A percentile compares a stretch with the other conserved stretches of the same genome.
Evolutionary conservation across 2,888 invertebrate species (phyloP).

Genomic region (Sinotaia quadrata): DNA sequence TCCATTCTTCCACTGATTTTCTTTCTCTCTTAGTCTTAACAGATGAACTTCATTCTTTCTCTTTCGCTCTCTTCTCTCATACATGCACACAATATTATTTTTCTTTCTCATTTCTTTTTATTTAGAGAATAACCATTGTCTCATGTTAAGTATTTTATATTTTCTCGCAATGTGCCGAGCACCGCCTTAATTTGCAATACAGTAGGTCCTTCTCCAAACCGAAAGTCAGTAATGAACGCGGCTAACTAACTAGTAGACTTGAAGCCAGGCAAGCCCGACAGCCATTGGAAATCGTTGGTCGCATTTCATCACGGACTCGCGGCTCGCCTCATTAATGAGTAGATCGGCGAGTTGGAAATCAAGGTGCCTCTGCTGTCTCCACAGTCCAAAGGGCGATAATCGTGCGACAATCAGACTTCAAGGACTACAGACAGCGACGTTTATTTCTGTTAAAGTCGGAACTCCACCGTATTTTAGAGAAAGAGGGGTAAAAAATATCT

Average conservation of each 20-base stretch:
- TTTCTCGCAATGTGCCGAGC: too few relatives aligned
- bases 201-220: too few relatives aligned
- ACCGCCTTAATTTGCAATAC: too few relatives aligned
- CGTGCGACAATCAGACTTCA: not conserved
- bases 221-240: too few relatives aligned
- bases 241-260: too few relatives aligned
- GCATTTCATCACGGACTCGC: conserved; percentile 9
- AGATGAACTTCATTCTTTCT: not conserved
- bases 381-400: too few relatives aligned
- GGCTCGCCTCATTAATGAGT: too few relatives aligned
- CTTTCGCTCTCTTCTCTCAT: not conserved
- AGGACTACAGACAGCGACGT: not conserved
- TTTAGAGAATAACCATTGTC: too few relatives aligned
- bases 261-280: conserved; percentile 11
- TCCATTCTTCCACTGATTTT: not conserved
- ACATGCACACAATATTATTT: not conserved
- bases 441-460: conserved; percentile 20
- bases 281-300: conserved; percentile 24
- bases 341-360: too few relatives aligned
- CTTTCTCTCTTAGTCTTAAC: not conserved
- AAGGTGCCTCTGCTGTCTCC: too few relatives aligned
- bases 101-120: not conserved
- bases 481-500: too few relatives aligned
- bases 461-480: conserved; percentile 7
- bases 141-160: too few relatives aligned